Evolutionary conservation across 2,888 invertebrate species (phyloP), one percentile per base, ranked within the genome.

Genomic region (Rhabditoides inermis): DNA sequence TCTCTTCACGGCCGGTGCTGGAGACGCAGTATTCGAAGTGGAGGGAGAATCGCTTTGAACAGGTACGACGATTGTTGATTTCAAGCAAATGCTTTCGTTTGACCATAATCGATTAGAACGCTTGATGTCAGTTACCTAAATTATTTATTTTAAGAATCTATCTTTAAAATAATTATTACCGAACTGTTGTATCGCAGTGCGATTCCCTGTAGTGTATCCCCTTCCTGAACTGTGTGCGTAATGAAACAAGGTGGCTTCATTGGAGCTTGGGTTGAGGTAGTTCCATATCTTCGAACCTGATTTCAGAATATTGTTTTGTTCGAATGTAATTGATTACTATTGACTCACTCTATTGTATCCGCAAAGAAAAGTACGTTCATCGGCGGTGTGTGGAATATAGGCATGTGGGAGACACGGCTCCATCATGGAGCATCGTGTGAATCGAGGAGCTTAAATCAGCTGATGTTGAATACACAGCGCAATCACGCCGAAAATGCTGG

Each of bases 61-160:
- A 3, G 62, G 68, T 42, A 68, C 60, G 28, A 56, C 55, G 3
- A 68, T 57, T 25, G 49, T 51, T 44, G 58, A 58, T 44, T 63
- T 63, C 49, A 68, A 48, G 50, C 56, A 58, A 20, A 66, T 47
- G 5, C 61, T 55, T 12, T 59, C 61, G 20, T 61, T 58, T 1
- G 65, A 66, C 68, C 68, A 68, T 6, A 66, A 45, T 46, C 63
- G 65, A 42, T 68, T 68, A 35, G 63, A 50, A 18, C 68, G 51
- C 28, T 58, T 63, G 7, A 68, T 55, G 1, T 63, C 63, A 7
- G 68, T 60, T 6, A 65, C 60, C 68, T 68, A 35, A 45, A 63
- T 44, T 15, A 39, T 5, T 12, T 20, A 27, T 28, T 18, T 12
- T 12, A 28, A 15, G 10, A 32, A 32, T 7, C 32, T 32, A 10